A percentile compares a stretch with the other conserved stretches of the same genome.
Evolutionary conservation across 2,113 vertebrate species (phyloP).

Genomic region (Oceanodroma tethys): DNA sequence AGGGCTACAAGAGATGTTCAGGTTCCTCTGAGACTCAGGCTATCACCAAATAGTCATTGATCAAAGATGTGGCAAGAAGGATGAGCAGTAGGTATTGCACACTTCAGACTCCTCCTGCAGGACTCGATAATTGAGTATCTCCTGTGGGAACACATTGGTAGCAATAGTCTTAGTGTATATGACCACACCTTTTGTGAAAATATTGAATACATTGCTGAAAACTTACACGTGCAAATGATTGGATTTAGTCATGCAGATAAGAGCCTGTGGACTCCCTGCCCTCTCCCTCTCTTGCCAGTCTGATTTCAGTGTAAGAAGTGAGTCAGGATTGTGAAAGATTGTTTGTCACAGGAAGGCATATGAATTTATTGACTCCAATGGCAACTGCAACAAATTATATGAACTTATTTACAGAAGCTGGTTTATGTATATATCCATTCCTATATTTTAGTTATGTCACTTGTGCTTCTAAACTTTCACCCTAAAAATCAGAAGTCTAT

Average conservation of each 20-base stretch:
- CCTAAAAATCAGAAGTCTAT: background rate
- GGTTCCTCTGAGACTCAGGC: background rate
- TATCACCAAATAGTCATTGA: background rate
- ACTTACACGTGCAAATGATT: fast-evolving
- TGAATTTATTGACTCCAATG: background rate
- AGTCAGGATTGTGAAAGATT: background rate
- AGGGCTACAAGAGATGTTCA: background rate
- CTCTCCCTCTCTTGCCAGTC: background rate
- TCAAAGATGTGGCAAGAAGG: background rate
- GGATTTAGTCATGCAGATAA: background rate
- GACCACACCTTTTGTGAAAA: background rate
- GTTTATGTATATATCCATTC: background rate
- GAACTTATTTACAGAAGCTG: background rate
- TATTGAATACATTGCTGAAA: background rate
- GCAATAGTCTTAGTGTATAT: background rate
- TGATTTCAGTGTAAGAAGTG: background rate
- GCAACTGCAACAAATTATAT: background rate
- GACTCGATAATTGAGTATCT: background rate
- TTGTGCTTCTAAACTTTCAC: background rate
- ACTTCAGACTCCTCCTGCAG: background rate
- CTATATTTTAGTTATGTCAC: background rate
- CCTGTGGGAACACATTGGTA: background rate
- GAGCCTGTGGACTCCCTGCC: background rate
- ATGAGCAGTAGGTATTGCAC: background rate
- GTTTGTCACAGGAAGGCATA: background rate